phyloP scores from a whole-genome alignment of 1,140 invertebrate genomes.

The Drosophila paulistorum region DNA sequence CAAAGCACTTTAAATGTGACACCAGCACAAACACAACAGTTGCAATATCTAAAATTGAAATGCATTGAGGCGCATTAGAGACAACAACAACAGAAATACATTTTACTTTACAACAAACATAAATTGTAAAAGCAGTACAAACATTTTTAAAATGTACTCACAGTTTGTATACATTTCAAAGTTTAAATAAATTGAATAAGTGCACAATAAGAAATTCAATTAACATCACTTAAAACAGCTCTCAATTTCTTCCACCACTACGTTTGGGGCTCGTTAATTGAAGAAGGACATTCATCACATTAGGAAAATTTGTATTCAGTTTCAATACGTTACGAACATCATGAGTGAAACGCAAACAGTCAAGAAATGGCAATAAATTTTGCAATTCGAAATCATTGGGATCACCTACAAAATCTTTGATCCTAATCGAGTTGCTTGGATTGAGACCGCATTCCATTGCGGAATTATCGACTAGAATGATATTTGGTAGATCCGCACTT shows the following conservation, averaged over 20 bases:
- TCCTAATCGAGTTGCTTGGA: background rate
- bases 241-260: too few species aligned
- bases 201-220: background rate
- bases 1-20: conserved; percentile 68
- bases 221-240: background rate
- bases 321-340: conserved; percentile 1
- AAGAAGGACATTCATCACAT: background rate
- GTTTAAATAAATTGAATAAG: background rate
- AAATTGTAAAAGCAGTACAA: conserved; percentile 2
- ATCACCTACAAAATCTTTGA: conserved; percentile 6
- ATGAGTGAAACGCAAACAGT: conserved; percentile 6
- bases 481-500: background rate
- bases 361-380: conserved; percentile 1
- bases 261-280: background rate
- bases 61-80: conserved; percentile 40
- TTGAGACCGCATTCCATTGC: background rate
- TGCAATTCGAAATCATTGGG: conserved; percentile 1
- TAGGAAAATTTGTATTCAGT: background rate
- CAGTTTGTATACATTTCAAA: too few species aligned
- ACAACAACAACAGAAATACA: conserved; percentile 25
- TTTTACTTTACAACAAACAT: conserved; percentile 13
- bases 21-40: conserved; percentile 38
- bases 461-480: background rate
- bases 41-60: conserved; percentile 63
- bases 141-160: background rate